Evolutionary conservation across 2,113 vertebrate species (phyloP).

Genomic region (Athene noctua): DNA sequence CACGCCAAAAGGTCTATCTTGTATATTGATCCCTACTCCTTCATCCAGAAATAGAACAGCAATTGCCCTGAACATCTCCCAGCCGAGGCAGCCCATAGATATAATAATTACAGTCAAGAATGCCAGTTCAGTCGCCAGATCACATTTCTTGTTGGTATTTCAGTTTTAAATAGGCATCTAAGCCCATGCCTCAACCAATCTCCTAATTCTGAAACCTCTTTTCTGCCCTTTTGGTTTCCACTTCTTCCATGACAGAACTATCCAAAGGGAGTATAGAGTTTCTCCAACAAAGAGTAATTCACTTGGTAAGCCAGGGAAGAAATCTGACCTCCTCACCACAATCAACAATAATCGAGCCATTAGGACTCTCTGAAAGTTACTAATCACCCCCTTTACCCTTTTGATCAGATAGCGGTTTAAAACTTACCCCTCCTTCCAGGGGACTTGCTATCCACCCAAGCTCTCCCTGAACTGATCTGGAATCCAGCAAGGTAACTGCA

Average conservation of each 20-base stretch:
- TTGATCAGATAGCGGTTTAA: conserved; percentile 47
- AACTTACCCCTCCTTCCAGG: conserved; percentile 98
- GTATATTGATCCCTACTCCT: background rate
- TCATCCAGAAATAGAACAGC: conserved; percentile 34
- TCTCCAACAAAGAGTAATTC: conserved; percentile 92
- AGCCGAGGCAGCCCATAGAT: conserved; percentile 20
- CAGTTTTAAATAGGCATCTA: conserved; percentile 66
- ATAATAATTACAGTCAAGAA: conserved; percentile 56
- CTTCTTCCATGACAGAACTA: conserved; percentile 65
- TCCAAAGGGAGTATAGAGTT: conserved; percentile 87
- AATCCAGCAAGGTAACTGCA: conserved; percentile 97
- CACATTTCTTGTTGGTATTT: conserved; percentile 66
- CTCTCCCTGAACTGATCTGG: conserved; percentile 94
- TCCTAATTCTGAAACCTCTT: conserved; percentile 77
- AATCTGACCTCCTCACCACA: conserved; percentile 87
- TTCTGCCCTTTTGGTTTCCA: conserved; percentile 79
- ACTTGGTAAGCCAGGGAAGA: conserved; percentile 82
- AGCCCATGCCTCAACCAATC: conserved; percentile 51
- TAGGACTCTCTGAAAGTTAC: conserved; percentile 73
- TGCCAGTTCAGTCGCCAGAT: conserved; percentile 57
- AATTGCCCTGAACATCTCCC: conserved; percentile 50
- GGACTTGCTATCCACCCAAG: conserved; percentile 97
- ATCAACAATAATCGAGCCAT: conserved; percentile 85
- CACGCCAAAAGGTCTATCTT: background rate
- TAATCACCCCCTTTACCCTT: conserved; percentile 67